Base-by-base conservation (phyloP, 1,140 invertebrate species). In the Drosophila serrata region DNA sequence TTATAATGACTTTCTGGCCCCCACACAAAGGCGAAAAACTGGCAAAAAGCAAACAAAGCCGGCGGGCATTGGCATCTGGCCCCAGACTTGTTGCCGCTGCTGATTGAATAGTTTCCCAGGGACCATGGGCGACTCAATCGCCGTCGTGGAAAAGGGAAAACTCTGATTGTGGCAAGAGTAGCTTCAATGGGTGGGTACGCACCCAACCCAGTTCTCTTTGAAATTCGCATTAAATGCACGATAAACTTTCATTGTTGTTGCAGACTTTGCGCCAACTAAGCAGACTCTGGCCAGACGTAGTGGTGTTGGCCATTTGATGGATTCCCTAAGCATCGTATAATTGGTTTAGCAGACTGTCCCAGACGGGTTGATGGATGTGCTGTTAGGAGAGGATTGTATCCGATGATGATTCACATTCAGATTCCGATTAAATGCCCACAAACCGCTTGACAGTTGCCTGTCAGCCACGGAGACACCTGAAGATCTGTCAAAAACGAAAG, bases 11-110 rank as follows among this genome's bases (percentile, higher is more conserved):
- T 62, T 78, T 69, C 46, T 63, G 42, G 49, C 51, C 48, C 27
- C 1, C 24, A 12, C 48, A 67, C 63, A 56, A 72, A 64, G 69
- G 61, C 64, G 59, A 85, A 73, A 72, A 43, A 85, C 77, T 68
- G 84, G 42, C 51, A 81, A 65, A 75, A 73, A 75, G 69, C 77
- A 79, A 90, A 81, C 69, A 90, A 90, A 81, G 86, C 85, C 85
- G 59, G 65, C 75, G 85, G 85, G 35, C 85, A 90, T 90, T 88
- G 85, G 56, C 85, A 81, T 79, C 68, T 79, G 79, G 70, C 15
- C 15, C 49, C 63, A 53, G 40, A 78, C 62, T 80, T 60, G 27
- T 60, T 69, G 69, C 70, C 65, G 39, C 46, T 70, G 55, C 53
- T 39, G 61, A 76, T 67, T 55, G 37, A 76, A 76, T 77, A 42